Evolutionary conservation across 2,113 vertebrate species (phyloP), one percentile per base, ranked within the genome.

Genomic region (Propithecus coquereli): DNA sequence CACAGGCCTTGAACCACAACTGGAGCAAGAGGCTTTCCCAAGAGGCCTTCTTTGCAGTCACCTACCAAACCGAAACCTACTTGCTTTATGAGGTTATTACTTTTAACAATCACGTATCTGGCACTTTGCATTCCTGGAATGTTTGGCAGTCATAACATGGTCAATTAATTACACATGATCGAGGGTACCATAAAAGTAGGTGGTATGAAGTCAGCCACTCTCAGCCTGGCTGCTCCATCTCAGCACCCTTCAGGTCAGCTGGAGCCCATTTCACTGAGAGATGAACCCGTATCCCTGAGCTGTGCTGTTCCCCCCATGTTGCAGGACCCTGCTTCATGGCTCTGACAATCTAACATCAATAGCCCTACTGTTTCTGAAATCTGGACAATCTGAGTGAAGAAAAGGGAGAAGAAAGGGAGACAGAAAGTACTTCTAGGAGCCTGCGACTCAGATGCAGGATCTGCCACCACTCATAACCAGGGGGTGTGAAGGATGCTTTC

Each of bases 401-500:
- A 81, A 95, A 16, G 73, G 86, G 52, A 94, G 5, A 89, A 45
- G 94, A 81, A 96, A 85, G 90, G 63, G 57, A 87, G 57, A 87
- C 6, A 9, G 57, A 4, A 30, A 54, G 2, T 32, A 73, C 77
- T 97, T 70, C 52, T 11, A 93, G 71, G 66, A 97, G 85, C 89
- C 93, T 12, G 87, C 43, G 92, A 96, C 94, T 84, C 86, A 27
- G 79, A 96, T 96, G 68, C 95, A 91, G 1, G 10, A 61, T 84
- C 97, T 97, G 94, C 96, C 95, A 98, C 89, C 10, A 9, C 91
- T 98, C 96, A 94, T 94, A 97, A 93, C 54, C 91, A 89, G 88
- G 97, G 82, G 86, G 84, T 95, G 90, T 97, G 96, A 96, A 90
- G 92, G 98, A 97, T 94, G 86, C 97, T 96, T 96, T 40, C 74